A percentile compares a stretch with the other conserved stretches of the same genome.
phyloP scores from a whole-genome alignment of 2,888 invertebrate genomes.

The Scrobipalpa costella region DNA sequence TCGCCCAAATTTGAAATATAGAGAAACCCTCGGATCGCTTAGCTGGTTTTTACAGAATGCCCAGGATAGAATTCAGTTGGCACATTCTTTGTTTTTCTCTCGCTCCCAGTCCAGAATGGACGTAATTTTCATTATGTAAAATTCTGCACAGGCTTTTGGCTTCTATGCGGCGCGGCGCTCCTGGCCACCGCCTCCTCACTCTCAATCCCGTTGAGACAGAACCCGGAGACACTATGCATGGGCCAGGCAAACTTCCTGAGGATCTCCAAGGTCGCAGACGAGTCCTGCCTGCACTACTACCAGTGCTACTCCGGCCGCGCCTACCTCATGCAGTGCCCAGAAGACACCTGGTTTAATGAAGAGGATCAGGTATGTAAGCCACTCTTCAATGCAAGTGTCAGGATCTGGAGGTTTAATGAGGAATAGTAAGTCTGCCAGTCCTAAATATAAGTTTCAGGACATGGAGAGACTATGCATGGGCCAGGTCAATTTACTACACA shows the following conservation, averaged over 20 bases:
- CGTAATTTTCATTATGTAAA: too few relatives aligned
- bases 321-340: slow-evolving; percentile 71
- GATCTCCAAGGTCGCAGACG: slow-evolving; percentile 53
- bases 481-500: too few relatives aligned
- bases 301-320: slow-evolving; percentile 71
- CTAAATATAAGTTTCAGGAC: neutral
- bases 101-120: too few relatives aligned
- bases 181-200: slow-evolving; percentile 63
- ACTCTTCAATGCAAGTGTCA: neutral
- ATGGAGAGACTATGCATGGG: too few relatives aligned
- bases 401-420: slow-evolving; percentile 65
- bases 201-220: slow-evolving; percentile 71
- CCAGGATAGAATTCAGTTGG: too few relatives aligned
- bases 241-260: slow-evolving; percentile 75
- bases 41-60: too few relatives aligned
- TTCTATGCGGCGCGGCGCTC: slow-evolving; percentile 53
- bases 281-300: slow-evolving; percentile 68
- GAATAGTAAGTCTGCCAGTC: slow-evolving; percentile 47
- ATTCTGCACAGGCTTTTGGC: slow-evolving; percentile 46
- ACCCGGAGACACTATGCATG: slow-evolving; percentile 72
- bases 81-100: too few relatives aligned
- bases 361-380: slow-evolving; percentile 57
- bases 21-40: too few relatives aligned
- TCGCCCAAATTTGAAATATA: too few relatives aligned
- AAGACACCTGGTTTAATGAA: slow-evolving; percentile 71